Conservation (phyloP, 2,888 invertebrate genomes). For the Torymus tubicola region DNA sequence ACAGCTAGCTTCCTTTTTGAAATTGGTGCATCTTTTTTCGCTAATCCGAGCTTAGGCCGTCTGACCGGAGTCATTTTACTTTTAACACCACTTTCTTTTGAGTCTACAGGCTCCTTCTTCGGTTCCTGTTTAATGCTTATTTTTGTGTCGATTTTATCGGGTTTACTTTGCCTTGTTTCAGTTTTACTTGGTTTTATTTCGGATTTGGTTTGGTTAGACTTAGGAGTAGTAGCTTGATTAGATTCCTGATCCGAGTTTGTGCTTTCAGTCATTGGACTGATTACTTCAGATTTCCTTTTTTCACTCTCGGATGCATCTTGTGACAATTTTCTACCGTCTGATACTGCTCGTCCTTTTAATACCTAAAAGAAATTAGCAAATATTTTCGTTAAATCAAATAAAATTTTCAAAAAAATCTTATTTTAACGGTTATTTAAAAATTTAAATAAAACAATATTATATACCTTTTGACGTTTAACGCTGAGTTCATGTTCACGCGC, state of each 20-base stretch:
- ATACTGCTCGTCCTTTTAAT: conserved; percentile 22
- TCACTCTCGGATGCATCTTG: conserved; percentile 17
- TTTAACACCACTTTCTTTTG: conserved; percentile 37
- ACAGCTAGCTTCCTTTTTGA: conserved; percentile 53
- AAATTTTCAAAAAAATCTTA: too few relatives aligned
- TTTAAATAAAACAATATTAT: conserved; percentile 56
- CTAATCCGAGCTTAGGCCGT: conserved; percentile 58
- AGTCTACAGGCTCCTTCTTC: conserved; percentile 2
- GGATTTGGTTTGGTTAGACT: conserved; percentile 11
- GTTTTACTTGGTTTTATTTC: conserved; percentile 16
- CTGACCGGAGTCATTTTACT: conserved; percentile 55
- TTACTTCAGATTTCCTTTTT: not conserved
- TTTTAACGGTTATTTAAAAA: too few relatives aligned
- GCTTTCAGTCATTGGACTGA: too few relatives aligned
- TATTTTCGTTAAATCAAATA: too few relatives aligned
- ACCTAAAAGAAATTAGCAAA: conserved; percentile 22
- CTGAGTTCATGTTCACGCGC: conserved; percentile 66
- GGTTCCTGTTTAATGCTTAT: too few relatives aligned
- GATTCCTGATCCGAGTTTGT: not conserved
- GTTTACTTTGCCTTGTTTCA: not conserved
- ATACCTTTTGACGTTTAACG: conserved; percentile 71
- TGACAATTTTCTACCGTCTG: conserved; percentile 14
- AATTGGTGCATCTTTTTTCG: conserved; percentile 60
- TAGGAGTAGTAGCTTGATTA: conserved; percentile 14
- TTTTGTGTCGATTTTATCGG: conserved; percentile 10